Evolutionary conservation across 1,140 invertebrate species (phyloP).

Genomic region (Drosophila bocqueti): DNA sequence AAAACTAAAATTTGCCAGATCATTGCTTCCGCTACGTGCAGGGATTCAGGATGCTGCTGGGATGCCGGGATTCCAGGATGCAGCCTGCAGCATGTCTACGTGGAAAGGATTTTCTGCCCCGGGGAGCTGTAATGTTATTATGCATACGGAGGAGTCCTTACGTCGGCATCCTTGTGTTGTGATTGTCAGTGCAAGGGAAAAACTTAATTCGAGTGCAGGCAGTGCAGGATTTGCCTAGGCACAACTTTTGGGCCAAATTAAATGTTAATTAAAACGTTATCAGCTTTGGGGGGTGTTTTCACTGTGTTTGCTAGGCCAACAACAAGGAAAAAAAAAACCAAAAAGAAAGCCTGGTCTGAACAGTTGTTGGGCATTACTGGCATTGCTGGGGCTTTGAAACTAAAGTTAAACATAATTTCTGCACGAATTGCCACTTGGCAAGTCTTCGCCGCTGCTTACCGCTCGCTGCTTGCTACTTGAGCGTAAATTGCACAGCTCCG

Average conservation of each 20-base stretch:
- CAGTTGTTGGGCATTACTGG: conserved; percentile 44
- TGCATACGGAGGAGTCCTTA: conserved; percentile 57
- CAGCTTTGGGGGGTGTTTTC: conserved; percentile 20
- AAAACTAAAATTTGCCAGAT: conserved; percentile 83
- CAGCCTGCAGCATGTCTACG: conserved; percentile 13
- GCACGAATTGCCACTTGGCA: conserved; percentile 76
- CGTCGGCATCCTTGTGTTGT: conserved; percentile 49
- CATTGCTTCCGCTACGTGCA: conserved; percentile 81
- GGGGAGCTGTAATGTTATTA: conserved; percentile 63
- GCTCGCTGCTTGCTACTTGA: conserved; percentile 62
- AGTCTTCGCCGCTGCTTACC: conserved; percentile 50
- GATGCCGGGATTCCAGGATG: conserved; percentile 11
- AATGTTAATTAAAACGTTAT: conserved; percentile 82
- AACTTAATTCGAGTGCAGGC: conserved; percentile 45
- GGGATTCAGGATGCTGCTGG: conserved; percentile 61
- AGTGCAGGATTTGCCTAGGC: conserved; percentile 24
- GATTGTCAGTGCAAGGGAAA: conserved; percentile 58
- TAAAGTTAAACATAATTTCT: conserved; percentile 83
- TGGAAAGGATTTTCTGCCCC: conserved; percentile 36
- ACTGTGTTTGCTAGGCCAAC: conserved; percentile 8
- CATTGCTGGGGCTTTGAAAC: conserved; percentile 68
- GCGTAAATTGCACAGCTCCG: conserved; percentile 73
- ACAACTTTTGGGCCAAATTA: conserved; percentile 69
- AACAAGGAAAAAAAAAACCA: neutral
- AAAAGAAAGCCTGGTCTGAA: conserved; percentile 19